These are phyloP conservation scores for Smittia sp. DNA, from an alignment of 2,888 invertebrate genomes.

Conservation along the genomic window DNA sequence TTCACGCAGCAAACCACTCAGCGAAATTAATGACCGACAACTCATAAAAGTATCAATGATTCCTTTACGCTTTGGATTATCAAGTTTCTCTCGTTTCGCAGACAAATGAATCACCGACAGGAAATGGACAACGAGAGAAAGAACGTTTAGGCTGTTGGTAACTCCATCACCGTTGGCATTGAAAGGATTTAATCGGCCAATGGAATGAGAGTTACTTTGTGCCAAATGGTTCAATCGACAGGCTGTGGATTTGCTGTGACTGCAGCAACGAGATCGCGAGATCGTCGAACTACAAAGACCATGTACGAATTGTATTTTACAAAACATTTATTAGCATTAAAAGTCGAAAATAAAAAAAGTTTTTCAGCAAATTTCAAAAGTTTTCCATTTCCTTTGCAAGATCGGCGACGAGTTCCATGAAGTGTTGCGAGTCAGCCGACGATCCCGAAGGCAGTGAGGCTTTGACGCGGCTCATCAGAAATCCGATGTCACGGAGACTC, in stretches of 20 bases:
- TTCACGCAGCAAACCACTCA: not conserved
- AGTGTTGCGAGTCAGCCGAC: constrained; percentile 48
- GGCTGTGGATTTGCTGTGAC: too few relatives aligned
- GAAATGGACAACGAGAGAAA: not conserved
- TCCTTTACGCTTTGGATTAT: not conserved
- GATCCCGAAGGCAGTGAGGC: constrained; percentile 9
- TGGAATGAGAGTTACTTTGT: constrained; percentile 37
- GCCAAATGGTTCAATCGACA: constrained; percentile 15
- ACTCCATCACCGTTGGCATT: constrained; percentile 41
- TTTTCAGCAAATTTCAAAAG: constrained; percentile 45
- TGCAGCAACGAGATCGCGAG: too few relatives aligned
- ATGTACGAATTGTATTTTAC: too few relatives aligned
- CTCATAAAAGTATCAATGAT: not conserved
- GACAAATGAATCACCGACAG: constrained; percentile 9
- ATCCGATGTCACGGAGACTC: constrained; percentile 30
- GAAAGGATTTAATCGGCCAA: constrained; percentile 19
- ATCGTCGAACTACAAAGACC: too few relatives aligned
- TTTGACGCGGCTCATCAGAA: constrained; percentile 11
- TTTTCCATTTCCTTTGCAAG: constrained; percentile 51
- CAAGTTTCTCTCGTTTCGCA: not conserved
- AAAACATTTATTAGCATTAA: constrained; percentile 15
- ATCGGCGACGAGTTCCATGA: constrained; percentile 53
- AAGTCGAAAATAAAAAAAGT: not conserved
- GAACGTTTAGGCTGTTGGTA: constrained; percentile 37
- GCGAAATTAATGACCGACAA: not conserved